Percentiles rank a stretch among this genome's conserved stretches.
Conservation (phyloP, 2,888 invertebrate species). For the Trachelus tabidus region DNA sequence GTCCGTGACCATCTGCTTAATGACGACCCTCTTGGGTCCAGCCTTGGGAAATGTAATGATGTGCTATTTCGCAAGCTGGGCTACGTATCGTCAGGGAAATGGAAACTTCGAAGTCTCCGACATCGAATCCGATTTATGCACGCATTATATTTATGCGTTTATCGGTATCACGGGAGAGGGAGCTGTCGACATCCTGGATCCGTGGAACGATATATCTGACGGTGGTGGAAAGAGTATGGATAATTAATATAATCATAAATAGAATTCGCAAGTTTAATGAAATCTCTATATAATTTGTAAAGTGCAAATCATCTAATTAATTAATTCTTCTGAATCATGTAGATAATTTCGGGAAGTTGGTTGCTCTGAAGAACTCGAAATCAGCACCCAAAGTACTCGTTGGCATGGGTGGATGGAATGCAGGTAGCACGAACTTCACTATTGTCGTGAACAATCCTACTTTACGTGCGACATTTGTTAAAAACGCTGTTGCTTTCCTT, state of each 20-base stretch:
- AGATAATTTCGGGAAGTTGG: conserved; percentile 69
- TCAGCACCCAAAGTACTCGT: conserved; percentile 70
- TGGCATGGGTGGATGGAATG: conserved; percentile 76
- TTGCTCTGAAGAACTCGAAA: conserved; percentile 68
- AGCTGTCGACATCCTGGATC: conserved; percentile 48
- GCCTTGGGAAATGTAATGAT: conserved; percentile 61
- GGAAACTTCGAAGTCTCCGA: conserved; percentile 76
- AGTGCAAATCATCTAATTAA: too few species aligned
- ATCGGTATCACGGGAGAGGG: conserved; percentile 73
- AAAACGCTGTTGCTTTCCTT: too few species aligned
- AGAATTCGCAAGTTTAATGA: too few species aligned
- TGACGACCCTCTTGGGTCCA: too few species aligned
- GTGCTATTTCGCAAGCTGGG: conserved; percentile 84
- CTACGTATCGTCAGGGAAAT: conserved; percentile 73
- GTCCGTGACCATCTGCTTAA: too few species aligned
- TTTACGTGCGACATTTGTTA: too few species aligned
- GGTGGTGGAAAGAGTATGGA: too few species aligned
- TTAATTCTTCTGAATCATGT: background rate
- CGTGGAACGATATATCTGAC: conserved; percentile 37
- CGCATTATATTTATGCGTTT: conserved; percentile 81
- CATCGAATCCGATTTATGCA: conserved; percentile 77
- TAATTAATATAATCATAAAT: too few species aligned
- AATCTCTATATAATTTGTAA: too few species aligned
- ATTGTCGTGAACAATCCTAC: conserved; percentile 61
- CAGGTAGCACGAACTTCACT: conserved; percentile 72